Conservation (phyloP, 2,888 invertebrate genomes). For the Adineta ricciae region DNA sequence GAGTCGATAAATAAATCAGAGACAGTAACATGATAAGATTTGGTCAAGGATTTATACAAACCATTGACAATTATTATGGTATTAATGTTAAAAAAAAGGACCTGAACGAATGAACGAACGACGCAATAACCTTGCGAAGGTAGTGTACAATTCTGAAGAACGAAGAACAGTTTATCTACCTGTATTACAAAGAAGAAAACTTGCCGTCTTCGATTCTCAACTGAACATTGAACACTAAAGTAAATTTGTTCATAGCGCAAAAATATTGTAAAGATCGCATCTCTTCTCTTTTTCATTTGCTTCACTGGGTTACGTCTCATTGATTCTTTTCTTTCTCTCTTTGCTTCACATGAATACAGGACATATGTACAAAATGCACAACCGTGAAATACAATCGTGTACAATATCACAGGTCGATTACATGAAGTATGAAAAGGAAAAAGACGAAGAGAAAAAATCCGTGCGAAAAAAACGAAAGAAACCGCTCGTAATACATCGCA, state of each 20-base stretch:
- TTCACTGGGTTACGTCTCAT: neutral
- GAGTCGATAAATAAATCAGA: neutral
- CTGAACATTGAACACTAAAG: neutral
- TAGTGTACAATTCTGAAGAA: no score
- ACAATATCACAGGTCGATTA: constrained; percentile 11
- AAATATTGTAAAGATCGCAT: neutral
- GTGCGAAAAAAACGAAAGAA: neutral
- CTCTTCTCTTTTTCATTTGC: neutral
- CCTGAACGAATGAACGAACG: neutral
- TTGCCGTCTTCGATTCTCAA: neutral
- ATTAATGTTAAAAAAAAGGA: neutral
- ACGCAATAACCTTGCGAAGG: neutral
- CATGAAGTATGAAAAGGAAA: neutral
- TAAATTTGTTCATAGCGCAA: neutral
- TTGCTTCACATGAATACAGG: neutral
- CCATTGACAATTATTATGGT: neutral
- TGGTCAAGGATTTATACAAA: neutral
- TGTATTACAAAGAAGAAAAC: neutral
- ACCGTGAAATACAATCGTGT: constrained; percentile 4
- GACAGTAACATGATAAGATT: neutral
- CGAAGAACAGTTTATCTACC: no score
- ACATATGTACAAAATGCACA: neutral
- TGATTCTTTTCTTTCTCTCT: neutral
- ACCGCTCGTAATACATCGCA: neutral
- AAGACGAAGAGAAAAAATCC: neutral